A percentile compares a stretch with the other conserved stretches of the same genome.
phyloP scores from a whole-genome alignment of 1,140 invertebrate genomes.

The Aphaenogaster rudis region DNA sequence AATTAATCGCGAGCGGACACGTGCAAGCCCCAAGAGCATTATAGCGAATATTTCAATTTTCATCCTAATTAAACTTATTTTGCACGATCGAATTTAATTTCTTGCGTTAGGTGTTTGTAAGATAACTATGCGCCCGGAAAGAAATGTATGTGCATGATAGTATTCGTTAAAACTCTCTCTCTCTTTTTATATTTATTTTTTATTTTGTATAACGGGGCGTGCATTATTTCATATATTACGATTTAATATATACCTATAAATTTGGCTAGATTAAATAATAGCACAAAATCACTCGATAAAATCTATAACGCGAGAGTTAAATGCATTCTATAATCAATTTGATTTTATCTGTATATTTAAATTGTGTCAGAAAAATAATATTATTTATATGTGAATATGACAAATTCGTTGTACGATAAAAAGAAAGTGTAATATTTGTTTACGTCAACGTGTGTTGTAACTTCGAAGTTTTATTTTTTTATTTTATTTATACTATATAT shows the following conservation, averaged over 20 bases:
- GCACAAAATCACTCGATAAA: background rate
- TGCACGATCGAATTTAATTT: background rate
- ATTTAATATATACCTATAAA: background rate
- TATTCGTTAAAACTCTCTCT: background rate
- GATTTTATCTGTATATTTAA: background rate
- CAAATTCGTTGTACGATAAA: slow-evolving; percentile 14
- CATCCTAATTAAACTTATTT: background rate
- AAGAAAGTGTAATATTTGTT: background rate
- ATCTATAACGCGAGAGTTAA: background rate
- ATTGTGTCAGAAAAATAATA: background rate
- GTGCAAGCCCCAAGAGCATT: slow-evolving; percentile 59
- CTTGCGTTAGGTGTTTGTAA: background rate
- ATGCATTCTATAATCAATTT: background rate
- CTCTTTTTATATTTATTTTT: background rate
- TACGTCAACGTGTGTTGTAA: slow-evolving; percentile 1
- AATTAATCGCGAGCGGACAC: slow-evolving; percentile 60
- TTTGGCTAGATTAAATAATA: background rate
- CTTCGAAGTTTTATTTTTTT: background rate
- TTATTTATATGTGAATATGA: slow-evolving; percentile 6
- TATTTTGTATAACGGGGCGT: background rate
- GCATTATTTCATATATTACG: background rate
- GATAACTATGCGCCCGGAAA: background rate
- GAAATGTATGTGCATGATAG: background rate
- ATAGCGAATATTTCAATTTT: slow-evolving; percentile 22
- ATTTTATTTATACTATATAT: slow-evolving; percentile 43